Percentiles rank a stretch among this genome's conserved stretches.
These are phyloP conservation scores for Micrastur ruficollis DNA, from an alignment of 2,797 vertebrate genomes.

Conservation along the genomic window DNA sequence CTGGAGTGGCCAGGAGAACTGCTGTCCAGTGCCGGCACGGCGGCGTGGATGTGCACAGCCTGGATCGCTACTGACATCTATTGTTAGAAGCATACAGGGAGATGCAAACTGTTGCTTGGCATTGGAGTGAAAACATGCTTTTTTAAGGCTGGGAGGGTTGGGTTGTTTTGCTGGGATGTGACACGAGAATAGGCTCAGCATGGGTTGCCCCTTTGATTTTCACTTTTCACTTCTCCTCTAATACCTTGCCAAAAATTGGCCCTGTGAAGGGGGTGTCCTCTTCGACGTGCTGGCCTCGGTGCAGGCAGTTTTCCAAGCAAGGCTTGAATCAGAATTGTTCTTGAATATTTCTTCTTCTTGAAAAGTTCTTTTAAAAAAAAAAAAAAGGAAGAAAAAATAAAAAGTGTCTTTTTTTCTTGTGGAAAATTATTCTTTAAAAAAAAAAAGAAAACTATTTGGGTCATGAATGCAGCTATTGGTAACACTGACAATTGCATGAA, in stretches of 20 bases:
- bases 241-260: neutral
- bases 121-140: accelerated
- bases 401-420: neutral
- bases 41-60: neutral
- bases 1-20: accelerated
- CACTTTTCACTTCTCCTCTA: neutral
- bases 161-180: neutral
- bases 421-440: neutral
- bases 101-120: neutral
- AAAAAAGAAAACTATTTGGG: neutral
- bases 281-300: neutral
- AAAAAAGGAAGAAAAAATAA: neutral
- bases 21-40: accelerated
- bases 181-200: accelerated
- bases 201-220: neutral
- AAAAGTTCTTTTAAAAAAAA: neutral
- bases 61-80: neutral
- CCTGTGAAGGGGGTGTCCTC: neutral
- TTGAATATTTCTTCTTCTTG: neutral
- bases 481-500: neutral
- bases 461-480: neutral
- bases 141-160: neutral
- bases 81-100: neutral
- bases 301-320: neutral
- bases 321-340: neutral